Evolutionary conservation across 1,140 invertebrate species (phyloP).

Genomic region (Calephelis virginiensis): DNA sequence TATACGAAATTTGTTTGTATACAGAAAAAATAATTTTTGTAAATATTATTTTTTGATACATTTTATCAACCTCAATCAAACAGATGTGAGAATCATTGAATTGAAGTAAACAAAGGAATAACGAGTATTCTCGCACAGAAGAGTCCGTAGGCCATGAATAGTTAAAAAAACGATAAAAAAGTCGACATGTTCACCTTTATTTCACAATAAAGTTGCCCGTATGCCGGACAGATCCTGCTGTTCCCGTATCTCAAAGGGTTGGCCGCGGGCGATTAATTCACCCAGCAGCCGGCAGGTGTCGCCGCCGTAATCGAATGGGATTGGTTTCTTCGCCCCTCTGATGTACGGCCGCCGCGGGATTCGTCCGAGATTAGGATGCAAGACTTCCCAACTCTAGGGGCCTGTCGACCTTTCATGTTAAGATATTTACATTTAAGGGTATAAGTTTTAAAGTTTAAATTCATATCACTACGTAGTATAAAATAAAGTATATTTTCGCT

Average conservation of each 20-base stretch:
- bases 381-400: not conserved
- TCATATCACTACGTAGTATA: no score
- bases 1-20: no score
- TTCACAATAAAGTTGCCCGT: slow-evolving; percentile 4
- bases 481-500: no score
- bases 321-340: slow-evolving; percentile 37
- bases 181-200: not conserved
- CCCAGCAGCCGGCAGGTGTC: slow-evolving; percentile 32
- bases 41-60: no score
- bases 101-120: no score
- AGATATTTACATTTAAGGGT: not conserved
- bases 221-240: not conserved
- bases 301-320: slow-evolving; percentile 41
- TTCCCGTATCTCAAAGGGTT: slow-evolving; percentile 28
- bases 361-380: slow-evolving; percentile 5
- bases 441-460: not conserved
- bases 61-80: no score
- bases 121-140: no score
- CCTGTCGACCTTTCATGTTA: slow-evolving; percentile 9
- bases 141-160: no score
- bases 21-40: no score
- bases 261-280: slow-evolving; percentile 34
- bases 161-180: not conserved
- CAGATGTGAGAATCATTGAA: no score
- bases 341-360: slow-evolving; percentile 29